Base-by-base conservation (phyloP, 2,888 invertebrate genomes). In the Patella pellucida region DNA sequence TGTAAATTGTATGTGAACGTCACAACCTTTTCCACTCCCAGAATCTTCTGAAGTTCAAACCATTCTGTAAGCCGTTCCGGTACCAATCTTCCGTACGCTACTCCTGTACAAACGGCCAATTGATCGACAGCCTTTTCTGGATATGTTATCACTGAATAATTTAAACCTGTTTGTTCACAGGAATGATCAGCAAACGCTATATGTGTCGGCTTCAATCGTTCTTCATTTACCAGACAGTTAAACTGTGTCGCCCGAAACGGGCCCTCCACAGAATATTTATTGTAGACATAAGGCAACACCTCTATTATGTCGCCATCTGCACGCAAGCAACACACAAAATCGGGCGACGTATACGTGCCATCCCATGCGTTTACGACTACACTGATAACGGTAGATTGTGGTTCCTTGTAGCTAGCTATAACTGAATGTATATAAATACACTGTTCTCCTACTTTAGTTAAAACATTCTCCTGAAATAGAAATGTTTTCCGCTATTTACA, bases 31-130 rank as follows among this genome's bases (percentile, higher is more conserved):
- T 62, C 62, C 14, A 62, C 23, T 23, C 62, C 62, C 11, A 62
- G 23, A 62, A 62, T 62, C 62, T 62, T 62, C 62, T 62, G 62
- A 23, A 62, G 62, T 62, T 62, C 62, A 15, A 62, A 62, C 62
- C 62, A 62, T 15, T 62, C 62, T 11, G 62, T 62, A 3, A 62
- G 23, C 23, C 11, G 19, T 62, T 62, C 62, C 19, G 62, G 62
- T 12, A 62, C 14, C 9, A 62, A 23, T 62, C 12, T 19, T 23
- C 23, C 62, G 23, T 62, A 23, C 11, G 62, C 23, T 19, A 62
- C 62, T 3, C 62, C 62, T 23, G 62, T 23, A 1, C 62, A 62
- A 19, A 62, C 23, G 15, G 62, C 62, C 23, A 62, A 12, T 23
- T 62, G 62, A 23, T 62, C 62, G 14, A 62, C 23, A 14, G 23